Evolutionary conservation across 2,888 invertebrate species (phyloP).

Genomic region (Hypercompe scribonia): DNA sequence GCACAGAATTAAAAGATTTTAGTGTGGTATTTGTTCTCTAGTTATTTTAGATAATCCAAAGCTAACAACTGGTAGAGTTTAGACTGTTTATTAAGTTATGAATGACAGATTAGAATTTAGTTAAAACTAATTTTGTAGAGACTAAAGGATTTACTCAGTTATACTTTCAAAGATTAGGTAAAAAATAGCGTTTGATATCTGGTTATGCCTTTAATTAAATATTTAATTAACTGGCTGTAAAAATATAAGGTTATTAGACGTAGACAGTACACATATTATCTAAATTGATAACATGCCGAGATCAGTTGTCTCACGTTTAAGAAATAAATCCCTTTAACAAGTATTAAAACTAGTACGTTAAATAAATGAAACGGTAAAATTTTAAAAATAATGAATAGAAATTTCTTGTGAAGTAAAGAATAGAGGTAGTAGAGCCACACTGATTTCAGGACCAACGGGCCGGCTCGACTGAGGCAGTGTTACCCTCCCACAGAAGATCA

Average conservation of each 20-base stretch:
- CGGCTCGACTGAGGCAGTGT: too few species aligned
- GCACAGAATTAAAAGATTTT: conserved; percentile 16
- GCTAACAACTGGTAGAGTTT: background rate
- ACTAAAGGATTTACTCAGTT: background rate
- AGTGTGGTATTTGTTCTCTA: conserved; percentile 24
- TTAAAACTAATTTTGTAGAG: background rate
- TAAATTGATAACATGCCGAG: background rate
- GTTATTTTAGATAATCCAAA: background rate
- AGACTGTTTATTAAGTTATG: background rate
- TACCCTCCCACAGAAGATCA: too few species aligned
- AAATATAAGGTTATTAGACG: background rate
- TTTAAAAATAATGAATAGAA: background rate
- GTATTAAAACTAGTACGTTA: background rate
- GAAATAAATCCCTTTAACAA: background rate
- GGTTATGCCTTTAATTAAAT: background rate
- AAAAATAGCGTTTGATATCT: background rate
- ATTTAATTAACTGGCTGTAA: background rate
- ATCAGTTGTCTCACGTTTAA: background rate
- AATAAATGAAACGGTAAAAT: background rate
- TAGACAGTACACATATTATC: background rate
- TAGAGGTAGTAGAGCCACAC: too few species aligned
- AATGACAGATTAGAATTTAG: background rate
- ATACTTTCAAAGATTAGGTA: background rate
- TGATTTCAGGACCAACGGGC: too few species aligned
- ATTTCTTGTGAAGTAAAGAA: background rate